These are phyloP conservation scores for Holocentrus rufus DNA, from an alignment of 2,797 vertebrate genomes.

Conservation along the genomic window DNA sequence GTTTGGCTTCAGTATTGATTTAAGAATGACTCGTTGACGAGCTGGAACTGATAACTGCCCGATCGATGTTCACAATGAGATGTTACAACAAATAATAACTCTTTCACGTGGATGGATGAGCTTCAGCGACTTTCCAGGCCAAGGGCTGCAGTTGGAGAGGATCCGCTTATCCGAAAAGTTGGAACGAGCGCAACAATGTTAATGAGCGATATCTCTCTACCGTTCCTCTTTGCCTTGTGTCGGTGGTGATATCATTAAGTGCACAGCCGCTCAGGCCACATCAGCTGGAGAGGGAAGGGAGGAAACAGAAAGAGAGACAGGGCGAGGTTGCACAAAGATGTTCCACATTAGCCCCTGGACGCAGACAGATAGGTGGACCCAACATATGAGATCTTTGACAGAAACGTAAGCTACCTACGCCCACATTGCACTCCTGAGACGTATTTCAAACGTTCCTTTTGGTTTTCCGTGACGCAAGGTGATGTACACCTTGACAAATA, in stretches of 20 bases:
- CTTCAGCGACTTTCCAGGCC: constrained; percentile 15
- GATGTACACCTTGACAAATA: constrained; percentile 53
- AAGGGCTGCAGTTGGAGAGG: constrained; percentile 31
- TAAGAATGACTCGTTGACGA: constrained; percentile 43
- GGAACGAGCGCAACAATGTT: constrained; percentile 68
- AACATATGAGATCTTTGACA: constrained; percentile 48
- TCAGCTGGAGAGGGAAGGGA: constrained; percentile 50
- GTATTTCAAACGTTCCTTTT: constrained; percentile 42
- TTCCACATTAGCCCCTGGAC: constrained; percentile 35
- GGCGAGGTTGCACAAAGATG: constrained; percentile 49
- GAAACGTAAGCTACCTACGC: constrained; percentile 50
- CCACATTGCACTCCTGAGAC: constrained; percentile 49
- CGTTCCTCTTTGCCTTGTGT: constrained; percentile 53
- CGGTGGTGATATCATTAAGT: constrained; percentile 59
- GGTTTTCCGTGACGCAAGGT: constrained; percentile 27
- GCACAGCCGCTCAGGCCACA: constrained; percentile 39
- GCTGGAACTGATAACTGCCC: constrained; percentile 48
- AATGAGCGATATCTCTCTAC: constrained; percentile 61
- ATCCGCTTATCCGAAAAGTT: constrained; percentile 46
- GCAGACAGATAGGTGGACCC: constrained; percentile 42
- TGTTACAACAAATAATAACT: constrained; percentile 9
- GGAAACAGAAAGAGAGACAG: constrained; percentile 38
- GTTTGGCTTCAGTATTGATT: constrained; percentile 56
- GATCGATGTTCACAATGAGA: constrained; percentile 30
- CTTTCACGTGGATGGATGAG: constrained; percentile 33